A percentile compares a stretch with the other conserved stretches of the same genome.
Conservation (phyloP, 1,140 invertebrate species). For the Psix sp. region DNA sequence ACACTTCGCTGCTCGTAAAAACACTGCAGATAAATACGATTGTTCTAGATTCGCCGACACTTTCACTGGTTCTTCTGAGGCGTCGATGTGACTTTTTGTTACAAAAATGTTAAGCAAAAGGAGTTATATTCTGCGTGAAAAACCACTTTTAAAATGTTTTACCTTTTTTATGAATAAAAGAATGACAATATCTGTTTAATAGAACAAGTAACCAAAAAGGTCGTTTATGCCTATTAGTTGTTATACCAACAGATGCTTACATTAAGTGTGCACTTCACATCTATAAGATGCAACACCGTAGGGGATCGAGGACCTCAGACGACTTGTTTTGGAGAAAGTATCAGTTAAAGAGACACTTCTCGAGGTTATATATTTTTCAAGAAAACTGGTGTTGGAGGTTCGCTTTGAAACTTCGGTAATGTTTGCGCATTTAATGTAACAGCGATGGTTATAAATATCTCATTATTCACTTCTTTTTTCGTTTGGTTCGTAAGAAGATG, state of each 20-base stretch:
- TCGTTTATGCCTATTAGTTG: conserved; percentile 8
- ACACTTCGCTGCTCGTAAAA: conserved; percentile 22
- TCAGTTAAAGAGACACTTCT: conserved; percentile 9
- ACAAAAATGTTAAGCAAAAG: neutral
- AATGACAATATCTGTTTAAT: conserved; percentile 19
- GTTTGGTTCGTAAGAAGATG: too few species aligned
- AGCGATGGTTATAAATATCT: too few species aligned
- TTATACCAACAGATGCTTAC: conserved; percentile 31
- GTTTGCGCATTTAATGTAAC: too few species aligned
- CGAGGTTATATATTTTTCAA: conserved; percentile 25
- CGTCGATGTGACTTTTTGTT: neutral
- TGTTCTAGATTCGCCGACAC: conserved; percentile 45
- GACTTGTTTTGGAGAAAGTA: conserved; percentile 39
- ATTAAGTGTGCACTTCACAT: too few species aligned
- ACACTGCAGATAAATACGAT: conserved; percentile 26
- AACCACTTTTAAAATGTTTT: too few species aligned
- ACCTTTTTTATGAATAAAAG: conserved; percentile 9
- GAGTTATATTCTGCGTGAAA: too few species aligned
- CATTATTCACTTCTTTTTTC: too few species aligned
- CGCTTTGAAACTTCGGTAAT: neutral
- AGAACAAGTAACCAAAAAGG: conserved; percentile 27
- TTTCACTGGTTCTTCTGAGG: conserved; percentile 33
- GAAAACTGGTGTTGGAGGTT: conserved; percentile 5
- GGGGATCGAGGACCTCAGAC: too few species aligned
- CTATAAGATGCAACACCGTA: too few species aligned